Evolutionary conservation across 2,797 vertebrate species (phyloP), one percentile per base, ranked within the genome.

Genomic region (Echiichthys vipera): DNA sequence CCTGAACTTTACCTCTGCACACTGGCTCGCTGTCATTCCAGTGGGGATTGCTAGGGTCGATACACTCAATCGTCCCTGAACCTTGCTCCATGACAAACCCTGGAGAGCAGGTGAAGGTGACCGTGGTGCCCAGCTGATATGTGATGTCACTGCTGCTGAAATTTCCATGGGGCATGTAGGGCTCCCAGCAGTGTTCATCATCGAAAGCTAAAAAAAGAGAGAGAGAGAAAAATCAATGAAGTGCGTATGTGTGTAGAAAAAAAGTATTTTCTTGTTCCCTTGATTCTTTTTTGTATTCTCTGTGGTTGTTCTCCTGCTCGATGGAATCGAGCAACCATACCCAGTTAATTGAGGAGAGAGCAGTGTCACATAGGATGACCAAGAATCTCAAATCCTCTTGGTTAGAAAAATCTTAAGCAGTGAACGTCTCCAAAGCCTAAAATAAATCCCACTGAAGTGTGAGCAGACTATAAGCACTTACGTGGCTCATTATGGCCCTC

Each of bases 21-120:
- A 96, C 95, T 3, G 97, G 96, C 50, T 98, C 97, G 1, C 95
- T 97, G 85, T 97, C 96, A 1, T 98, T 98, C 97, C 97, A 98
- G 89, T 95, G 96, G 34, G 96, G 96, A 61, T 96, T 96, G 57
- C 94, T 94, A 72, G 96, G 93, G 63, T 97, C 96, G 18, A 97
- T 91, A 14, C 97, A 98, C 90, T 98, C 96, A 0, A 97, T 97
- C 9, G 95, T 94, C 24, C 92, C 95, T 1, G 96, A 90, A n/a
- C 96, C 68, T 47, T 96, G 96, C 62, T 98, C 96, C 92, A 98
- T 95, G 69, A 96, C 93, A 20, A 97, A 98, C 54, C 97, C 97
- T 3, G 96, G 95, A 47, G 95, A 95, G 89, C 97, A 98, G 10
- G 95, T 94, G 84, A 98, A 98, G 57, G 93, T 93, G 6, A 96